Evolutionary conservation across 1,140 invertebrate genomes (phyloP).

Genomic region (Drosophila sturtevanti): DNA sequence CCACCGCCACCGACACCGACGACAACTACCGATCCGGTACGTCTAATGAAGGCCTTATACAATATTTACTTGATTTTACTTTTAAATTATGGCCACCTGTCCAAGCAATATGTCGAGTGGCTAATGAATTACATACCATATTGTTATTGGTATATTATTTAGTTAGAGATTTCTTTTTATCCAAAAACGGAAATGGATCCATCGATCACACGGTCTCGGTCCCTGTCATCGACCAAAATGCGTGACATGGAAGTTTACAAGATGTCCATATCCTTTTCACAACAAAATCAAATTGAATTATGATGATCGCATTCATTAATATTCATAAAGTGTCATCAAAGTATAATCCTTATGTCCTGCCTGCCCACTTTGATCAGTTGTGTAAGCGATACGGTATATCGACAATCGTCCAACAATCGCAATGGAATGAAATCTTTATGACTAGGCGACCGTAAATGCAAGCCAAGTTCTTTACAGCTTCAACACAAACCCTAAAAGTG

Average conservation of each 20-base stretch:
- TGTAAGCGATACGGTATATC: neutral
- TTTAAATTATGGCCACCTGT: constrained; percentile 33
- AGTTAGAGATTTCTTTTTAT: neutral
- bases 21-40: constrained; percentile 17
- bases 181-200: constrained; percentile 62
- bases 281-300: constrained; percentile 1
- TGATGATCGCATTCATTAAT: constrained; percentile 25
- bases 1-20: neutral
- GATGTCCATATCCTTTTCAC: neutral
- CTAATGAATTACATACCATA: constrained; percentile 54
- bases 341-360: constrained; percentile 16
- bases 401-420: neutral
- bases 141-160: constrained; percentile 22
- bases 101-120: constrained; percentile 29
- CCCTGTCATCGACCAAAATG: constrained; percentile 25
- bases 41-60: constrained; percentile 48
- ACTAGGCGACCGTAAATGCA: constrained; percentile 45
- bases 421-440: neutral
- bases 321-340: constrained; percentile 2
- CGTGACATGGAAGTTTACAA: too few species aligned
- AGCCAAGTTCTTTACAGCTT: constrained; percentile 71
- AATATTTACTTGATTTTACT: constrained; percentile 54
- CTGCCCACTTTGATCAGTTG: constrained; percentile 3
- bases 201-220: constrained; percentile 44
- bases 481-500: constrained; percentile 51